Evolutionary conservation across 2,888 invertebrate species (phyloP).

Genomic region (Tricholauxania praeusta): DNA sequence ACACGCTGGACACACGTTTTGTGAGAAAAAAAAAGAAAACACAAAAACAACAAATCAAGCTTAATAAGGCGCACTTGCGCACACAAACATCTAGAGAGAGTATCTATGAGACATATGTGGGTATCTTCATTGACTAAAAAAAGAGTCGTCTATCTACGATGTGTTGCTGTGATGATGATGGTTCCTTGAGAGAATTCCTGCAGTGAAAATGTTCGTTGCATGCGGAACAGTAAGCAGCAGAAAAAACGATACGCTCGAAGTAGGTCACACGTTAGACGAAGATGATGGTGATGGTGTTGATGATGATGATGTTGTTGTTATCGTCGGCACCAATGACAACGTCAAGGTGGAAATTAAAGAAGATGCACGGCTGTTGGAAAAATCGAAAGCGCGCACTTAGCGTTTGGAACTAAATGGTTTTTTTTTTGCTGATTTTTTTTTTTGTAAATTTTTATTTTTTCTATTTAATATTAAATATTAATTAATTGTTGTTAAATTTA

Average conservation of each 20-base stretch:
- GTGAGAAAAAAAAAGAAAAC: too few species aligned
- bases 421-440: not conserved
- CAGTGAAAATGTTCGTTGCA: slow-evolving; percentile 31
- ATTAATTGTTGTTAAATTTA: not conserved
- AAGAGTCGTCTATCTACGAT: too few species aligned
- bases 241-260: slow-evolving; percentile 12
- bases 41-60: too few species aligned
- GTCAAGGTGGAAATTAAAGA: slow-evolving; percentile 13
- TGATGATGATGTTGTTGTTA: slow-evolving; percentile 36
- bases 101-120: too few species aligned
- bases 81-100: too few species aligned
- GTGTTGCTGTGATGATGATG: not conserved
- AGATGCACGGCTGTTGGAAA: slow-evolving; percentile 7
- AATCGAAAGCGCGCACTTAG: slow-evolving; percentile 28
- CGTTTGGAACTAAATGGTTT: not conserved
- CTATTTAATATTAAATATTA: not conserved
- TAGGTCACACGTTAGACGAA: slow-evolving; percentile 31
- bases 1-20: too few species aligned
- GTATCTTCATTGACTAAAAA: too few species aligned
- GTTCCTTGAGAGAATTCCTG: slow-evolving; percentile 36
- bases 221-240: slow-evolving; percentile 10
- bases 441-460: not conserved
- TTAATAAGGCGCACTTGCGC: too few species aligned
- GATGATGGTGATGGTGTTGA: not conserved
- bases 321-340: slow-evolving; percentile 9